phyloP scores from a whole-genome alignment of 2,888 invertebrate genomes.

The Smittia sp. region DNA sequence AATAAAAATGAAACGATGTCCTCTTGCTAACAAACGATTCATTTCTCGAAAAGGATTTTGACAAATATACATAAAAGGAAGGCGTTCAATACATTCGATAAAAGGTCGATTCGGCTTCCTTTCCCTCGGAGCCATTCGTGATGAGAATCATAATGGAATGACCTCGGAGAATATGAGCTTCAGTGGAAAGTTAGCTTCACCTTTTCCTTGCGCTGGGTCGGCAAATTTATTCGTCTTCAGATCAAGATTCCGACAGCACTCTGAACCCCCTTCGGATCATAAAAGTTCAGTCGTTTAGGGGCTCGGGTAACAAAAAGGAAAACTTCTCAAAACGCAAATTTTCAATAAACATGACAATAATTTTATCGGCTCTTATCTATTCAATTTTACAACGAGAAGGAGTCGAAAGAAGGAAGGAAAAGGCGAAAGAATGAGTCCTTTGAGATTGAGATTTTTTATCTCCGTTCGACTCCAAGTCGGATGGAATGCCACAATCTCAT shows the following conservation, averaged over 20 bases:
- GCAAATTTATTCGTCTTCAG: neutral
- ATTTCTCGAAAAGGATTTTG: neutral
- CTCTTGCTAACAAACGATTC: constrained; percentile 2
- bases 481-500: neutral
- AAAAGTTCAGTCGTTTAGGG: neutral
- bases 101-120: neutral
- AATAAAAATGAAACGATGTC: neutral
- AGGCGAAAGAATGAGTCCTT: constrained; percentile 33
- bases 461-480: neutral
- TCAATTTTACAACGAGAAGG: neutral
- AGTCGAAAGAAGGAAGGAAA: neutral
- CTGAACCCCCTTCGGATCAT: neutral
- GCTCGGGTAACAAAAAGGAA: neutral
- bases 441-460: constrained; percentile 23
- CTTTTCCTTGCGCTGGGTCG: neutral
- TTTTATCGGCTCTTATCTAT: constrained; percentile 18
- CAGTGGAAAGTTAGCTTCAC: neutral
- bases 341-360: constrained; percentile 34
- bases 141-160: constrained; percentile 8
- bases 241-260: neutral
- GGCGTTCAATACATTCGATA: constrained; percentile 13
- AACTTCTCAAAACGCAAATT: neutral
- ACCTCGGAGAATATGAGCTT: neutral
- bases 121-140: constrained; percentile 24
- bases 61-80: constrained; percentile 2